Percentiles rank a stretch among this genome's conserved stretches.
These are phyloP conservation scores for Brachionus sp. DNA, from an alignment of 1,140 invertebrate species.

Conservation along the genomic window DNA sequence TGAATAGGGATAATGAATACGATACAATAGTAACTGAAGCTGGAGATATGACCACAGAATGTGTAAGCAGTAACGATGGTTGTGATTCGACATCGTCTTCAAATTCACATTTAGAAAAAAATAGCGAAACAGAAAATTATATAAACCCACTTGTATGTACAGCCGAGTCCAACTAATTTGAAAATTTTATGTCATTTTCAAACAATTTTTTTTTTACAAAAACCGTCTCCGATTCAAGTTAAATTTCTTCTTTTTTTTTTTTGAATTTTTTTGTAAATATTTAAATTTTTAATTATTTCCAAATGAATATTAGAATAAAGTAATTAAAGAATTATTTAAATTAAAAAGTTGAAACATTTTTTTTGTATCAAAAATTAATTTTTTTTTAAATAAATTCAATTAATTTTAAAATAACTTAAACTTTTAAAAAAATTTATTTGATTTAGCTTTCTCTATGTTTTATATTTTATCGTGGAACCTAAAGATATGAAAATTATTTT, in stretches of 20 bases:
- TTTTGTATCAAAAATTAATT: not conserved
- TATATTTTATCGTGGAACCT: too few relatives aligned
- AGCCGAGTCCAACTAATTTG: not conserved
- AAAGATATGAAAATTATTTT: too few relatives aligned
- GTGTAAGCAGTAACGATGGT: slow-evolving; percentile 10
- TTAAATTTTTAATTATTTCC: not conserved
- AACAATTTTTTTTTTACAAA: not conserved
- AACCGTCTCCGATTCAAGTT: not conserved
- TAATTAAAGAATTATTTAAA: not conserved
- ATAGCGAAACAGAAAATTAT: not conserved
- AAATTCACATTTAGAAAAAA: slow-evolving; percentile 31
- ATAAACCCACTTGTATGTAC: not conserved
- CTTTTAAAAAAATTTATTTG: not conserved
- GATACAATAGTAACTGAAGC: not conserved
- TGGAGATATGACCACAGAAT: slow-evolving; percentile 12
- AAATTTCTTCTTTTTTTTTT: not conserved
- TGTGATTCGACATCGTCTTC: slow-evolving; percentile 31
- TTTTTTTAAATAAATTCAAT: not conserved
- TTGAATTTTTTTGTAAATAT: not conserved
- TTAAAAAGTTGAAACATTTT: not conserved
- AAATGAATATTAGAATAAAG: not conserved
- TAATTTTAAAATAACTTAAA: too few relatives aligned
- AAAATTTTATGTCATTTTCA: not conserved
- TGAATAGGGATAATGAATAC: not conserved
- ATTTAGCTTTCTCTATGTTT: too few relatives aligned